Base-by-base conservation (phyloP, 1,140 invertebrate species). In the Trichonephila clavata region DNA sequence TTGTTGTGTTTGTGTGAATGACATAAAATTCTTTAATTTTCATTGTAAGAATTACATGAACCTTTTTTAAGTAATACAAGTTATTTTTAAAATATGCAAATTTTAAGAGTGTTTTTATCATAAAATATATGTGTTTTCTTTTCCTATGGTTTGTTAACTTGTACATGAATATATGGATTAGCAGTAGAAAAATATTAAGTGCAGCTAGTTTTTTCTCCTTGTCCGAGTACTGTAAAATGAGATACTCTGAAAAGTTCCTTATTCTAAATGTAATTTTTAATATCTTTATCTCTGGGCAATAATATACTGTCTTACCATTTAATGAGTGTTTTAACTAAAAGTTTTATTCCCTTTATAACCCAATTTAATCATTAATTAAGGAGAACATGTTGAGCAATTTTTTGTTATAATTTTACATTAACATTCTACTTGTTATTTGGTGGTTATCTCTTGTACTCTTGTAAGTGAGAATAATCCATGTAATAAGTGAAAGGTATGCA, bases 211-310 rank as follows among this genome's bases (percentile, higher is more conserved):
- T 77, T n/a, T 24, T 68, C 16, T 20, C 32, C 68, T 18, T 39
- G 5, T 32, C 71, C 18, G 27, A 68, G 27, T 77, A 39, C 27
- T 77, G 71, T 77, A 24, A 77, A 77, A 32, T 77, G 71, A 32
- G 13, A 39, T 77, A 77, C 27, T 77, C 27, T 6, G 27, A 32
- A 32, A 77, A 77, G 71, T 77, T 77, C 71, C 71, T 77, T 39
- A 27, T 39, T 77, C 27, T 77, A 77, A 32, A 8, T 77, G 71
- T 77, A 21, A 68, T 68, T 32, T 77, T 77, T 32, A 77, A 77
- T 77, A 68, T 68, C 21, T 68, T 68, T 68, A 77, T 32, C 27
- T 39, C 71, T 77, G 71, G 71, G 71, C 71, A 77, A 77, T 77
- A 77, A 77, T 77, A 77, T 32, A 39, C 71, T 77, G 71, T 27